Conservation (phyloP, 1,140 invertebrate genomes). For the Micrasema longulum region DNA sequence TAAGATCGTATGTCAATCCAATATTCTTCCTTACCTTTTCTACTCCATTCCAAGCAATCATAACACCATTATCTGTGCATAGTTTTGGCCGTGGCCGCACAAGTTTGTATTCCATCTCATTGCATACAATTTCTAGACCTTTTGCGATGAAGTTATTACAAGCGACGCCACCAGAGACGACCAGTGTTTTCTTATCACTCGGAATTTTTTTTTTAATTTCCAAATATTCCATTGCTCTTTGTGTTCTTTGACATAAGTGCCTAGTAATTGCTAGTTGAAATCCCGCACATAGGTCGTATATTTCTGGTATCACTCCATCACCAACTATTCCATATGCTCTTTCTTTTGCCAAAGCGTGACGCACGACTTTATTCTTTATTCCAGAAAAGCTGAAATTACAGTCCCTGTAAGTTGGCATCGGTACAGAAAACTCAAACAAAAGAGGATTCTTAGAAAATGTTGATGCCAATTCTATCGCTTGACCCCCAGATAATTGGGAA, state of each 20-base stretch:
- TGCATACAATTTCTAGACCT: constrained; percentile 76
- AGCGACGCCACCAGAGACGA: constrained; percentile 96
- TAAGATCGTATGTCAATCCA: constrained; percentile 65
- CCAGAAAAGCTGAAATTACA: constrained; percentile 92
- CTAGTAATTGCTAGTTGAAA: constrained; percentile 81
- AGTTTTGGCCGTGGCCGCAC: constrained; percentile 85
- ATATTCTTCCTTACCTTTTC: constrained; percentile 74
- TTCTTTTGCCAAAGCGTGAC: constrained; percentile 73
- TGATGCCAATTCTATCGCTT: constrained; percentile 87
- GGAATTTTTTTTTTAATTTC: constrained; percentile 72
- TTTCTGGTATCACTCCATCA: constrained; percentile 81
- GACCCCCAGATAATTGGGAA: constrained; percentile 81
- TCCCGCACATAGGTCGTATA: constrained; percentile 88
- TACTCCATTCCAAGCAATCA: constrained; percentile 98
- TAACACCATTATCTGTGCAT: constrained; percentile 98
- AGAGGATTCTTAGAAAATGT: constrained; percentile 73
- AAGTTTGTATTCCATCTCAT: constrained; percentile 74
- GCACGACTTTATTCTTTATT: constrained; percentile 70
- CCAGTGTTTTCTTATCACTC: constrained; percentile 69
- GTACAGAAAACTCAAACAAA: constrained; percentile 75
- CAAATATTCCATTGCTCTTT: constrained; percentile 85
- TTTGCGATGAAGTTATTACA: constrained; percentile 87
- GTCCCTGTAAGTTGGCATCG: constrained; percentile 71
- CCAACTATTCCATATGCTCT: constrained; percentile 70
- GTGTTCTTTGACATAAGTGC: constrained; percentile 85